Evolutionary conservation across 2,113 vertebrate species (phyloP).

Genomic region (Chinchilla lanigera): DNA sequence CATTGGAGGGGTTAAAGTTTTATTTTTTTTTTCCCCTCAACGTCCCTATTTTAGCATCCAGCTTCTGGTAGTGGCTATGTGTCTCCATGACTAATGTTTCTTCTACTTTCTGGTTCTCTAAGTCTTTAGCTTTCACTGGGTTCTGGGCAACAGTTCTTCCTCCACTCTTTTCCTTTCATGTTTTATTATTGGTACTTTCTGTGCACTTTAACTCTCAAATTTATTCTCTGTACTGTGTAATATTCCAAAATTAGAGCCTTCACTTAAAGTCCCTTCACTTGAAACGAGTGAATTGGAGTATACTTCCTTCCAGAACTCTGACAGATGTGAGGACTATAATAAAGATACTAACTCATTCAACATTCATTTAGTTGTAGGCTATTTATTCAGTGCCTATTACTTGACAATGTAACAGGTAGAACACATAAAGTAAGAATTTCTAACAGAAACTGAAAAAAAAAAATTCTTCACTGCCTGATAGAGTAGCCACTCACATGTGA

Average conservation of each 20-base stretch:
- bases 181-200: not conserved
- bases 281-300: not conserved
- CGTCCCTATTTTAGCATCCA: not conserved
- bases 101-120: no score
- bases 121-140: fast-evolving
- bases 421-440: not conserved
- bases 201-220: not conserved
- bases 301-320: not conserved
- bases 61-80: not conserved
- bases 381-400: not conserved
- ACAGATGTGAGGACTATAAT: not conserved
- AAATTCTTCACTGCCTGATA: not conserved
- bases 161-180: not conserved
- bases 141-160: not conserved
- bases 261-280: not conserved
- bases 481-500: not conserved
- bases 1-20: not conserved
- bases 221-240: not conserved
- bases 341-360: not conserved
- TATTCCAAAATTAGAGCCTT: not conserved
- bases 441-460: constrained; percentile 18
- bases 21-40: not conserved
- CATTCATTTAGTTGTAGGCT: not conserved
- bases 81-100: fast-evolving
- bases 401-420: not conserved